These are phyloP conservation scores for Crepidodera aurea DNA, from an alignment of 2,888 invertebrate species.

Conservation along the genomic window DNA sequence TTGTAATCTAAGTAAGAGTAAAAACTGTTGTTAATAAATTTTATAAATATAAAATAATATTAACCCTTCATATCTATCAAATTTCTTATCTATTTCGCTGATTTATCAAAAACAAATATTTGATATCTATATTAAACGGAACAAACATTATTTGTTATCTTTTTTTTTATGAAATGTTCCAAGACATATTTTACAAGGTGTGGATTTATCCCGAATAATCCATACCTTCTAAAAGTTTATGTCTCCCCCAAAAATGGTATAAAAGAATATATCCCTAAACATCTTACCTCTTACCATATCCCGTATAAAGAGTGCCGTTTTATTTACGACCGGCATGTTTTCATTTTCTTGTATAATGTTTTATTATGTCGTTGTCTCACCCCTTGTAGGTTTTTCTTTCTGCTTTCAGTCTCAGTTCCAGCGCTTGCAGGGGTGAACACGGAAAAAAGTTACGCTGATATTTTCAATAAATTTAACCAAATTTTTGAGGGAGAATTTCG, in stretches of 20 bases:
- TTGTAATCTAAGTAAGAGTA: no score
- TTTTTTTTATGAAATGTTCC: no score
- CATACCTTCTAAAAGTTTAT: conserved; percentile 26
- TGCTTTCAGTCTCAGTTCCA: conserved; percentile 13
- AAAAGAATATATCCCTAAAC: conserved; percentile 37
- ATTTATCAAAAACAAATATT: no score
- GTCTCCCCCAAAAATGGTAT: conserved; percentile 28
- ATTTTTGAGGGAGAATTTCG: no score
- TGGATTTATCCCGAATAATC: conserved; percentile 50
- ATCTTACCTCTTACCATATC: conserved; percentile 35
- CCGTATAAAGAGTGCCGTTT: conserved; percentile 45
- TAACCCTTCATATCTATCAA: no score
- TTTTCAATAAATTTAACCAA: no score
- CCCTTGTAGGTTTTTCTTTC: conserved; percentile 37
- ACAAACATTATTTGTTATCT: no score
- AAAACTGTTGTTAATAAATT: no score
- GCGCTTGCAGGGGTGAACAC: not conserved
- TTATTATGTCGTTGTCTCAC: conserved; percentile 44
- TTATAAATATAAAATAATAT: no score
- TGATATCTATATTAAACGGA: no score
- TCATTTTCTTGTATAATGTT: conserved; percentile 44
- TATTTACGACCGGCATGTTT: conserved; percentile 49
- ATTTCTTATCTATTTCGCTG: no score
- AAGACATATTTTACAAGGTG: conserved; percentile 11
- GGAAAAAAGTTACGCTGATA: no score